A percentile compares a stretch with the other conserved stretches of the same genome.
These are phyloP conservation scores for Pungitius pungitius DNA, from an alignment of 2,113 vertebrate species.

Conservation along the genomic window DNA sequence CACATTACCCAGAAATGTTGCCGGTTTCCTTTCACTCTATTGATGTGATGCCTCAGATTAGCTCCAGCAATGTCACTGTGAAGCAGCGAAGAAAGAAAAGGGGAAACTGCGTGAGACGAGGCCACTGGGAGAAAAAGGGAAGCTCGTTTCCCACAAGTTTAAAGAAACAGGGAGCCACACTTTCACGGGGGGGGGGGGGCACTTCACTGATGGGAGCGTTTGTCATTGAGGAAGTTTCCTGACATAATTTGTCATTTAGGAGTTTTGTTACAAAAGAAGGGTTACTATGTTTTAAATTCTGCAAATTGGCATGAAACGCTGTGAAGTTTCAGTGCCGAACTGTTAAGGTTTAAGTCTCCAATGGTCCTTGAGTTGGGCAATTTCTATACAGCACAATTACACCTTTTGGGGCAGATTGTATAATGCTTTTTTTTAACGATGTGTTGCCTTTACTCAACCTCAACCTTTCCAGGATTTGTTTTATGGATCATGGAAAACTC, in stretches of 20 bases:
- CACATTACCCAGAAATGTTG: constrained; percentile 30
- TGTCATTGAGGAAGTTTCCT: constrained; percentile 51
- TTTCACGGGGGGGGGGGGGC: constrained; percentile 56
- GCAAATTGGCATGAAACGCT: neutral
- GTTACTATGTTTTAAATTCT: constrained; percentile 21
- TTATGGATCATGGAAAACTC: neutral
- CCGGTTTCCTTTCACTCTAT: constrained; percentile 21
- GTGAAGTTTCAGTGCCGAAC: neutral
- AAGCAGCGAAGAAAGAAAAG: constrained; percentile 68
- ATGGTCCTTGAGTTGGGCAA: constrained; percentile 5
- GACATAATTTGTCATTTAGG: constrained; percentile 45
- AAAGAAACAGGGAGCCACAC: constrained; percentile 29
- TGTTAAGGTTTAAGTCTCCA: neutral
- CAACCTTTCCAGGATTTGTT: neutral
- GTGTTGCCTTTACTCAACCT: neutral
- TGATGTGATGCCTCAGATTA: constrained; percentile 29
- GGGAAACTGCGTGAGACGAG: constrained; percentile 43
- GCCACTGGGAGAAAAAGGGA: constrained; percentile 44
- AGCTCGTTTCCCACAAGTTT: constrained; percentile 46
- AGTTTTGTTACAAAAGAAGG: constrained; percentile 47
- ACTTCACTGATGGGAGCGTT: constrained; percentile 47
- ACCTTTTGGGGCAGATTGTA: constrained; percentile 12
- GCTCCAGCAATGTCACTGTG: constrained; percentile 64
- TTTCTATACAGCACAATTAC: constrained; percentile 21
- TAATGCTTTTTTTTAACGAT: constrained; percentile 2